A percentile compares a stretch with the other conserved stretches of the same genome.
phyloP scores from a whole-genome alignment of 2,888 invertebrate species.

The Eupithecia tripunctaria region DNA sequence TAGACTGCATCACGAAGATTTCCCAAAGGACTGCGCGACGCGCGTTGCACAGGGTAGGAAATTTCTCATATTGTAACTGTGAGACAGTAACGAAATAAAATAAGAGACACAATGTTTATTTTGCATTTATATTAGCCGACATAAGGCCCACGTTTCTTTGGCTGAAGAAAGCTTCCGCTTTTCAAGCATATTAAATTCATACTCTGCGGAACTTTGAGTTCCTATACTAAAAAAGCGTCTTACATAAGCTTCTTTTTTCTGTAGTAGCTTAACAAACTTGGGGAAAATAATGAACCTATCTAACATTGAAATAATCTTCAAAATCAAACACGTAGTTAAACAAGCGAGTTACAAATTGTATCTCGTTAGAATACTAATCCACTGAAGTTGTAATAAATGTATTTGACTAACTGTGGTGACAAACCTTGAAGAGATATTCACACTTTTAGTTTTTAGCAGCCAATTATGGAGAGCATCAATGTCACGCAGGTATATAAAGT shows the following conservation, averaged over 20 bases:
- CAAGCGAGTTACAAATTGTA: background rate
- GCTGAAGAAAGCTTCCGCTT: background rate
- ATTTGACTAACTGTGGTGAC: background rate
- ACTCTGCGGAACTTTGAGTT: background rate
- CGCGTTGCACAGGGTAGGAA: background rate
- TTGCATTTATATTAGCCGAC: background rate
- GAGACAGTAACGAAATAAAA: background rate
- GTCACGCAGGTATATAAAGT: constrained; percentile 9
- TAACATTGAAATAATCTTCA: background rate
- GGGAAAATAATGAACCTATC: background rate
- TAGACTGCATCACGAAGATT: constrained; percentile 22
- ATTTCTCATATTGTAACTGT: background rate
- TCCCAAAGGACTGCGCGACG: constrained; percentile 11
- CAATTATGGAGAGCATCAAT: constrained; percentile 21
- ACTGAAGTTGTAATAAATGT: background rate
- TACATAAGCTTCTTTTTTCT: background rate
- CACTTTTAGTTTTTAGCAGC: constrained; percentile 21
- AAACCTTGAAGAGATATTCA: constrained; percentile 13
- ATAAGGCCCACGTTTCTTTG: background rate
- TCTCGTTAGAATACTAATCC: background rate
- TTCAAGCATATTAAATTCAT: background rate
- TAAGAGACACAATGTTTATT: background rate
- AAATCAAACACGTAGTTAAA: background rate
- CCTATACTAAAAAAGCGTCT: background rate
- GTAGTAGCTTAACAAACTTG: background rate